A percentile compares a stretch with the other conserved stretches of the same genome.
Conservation (phyloP, 2,888 invertebrate genomes). For the Ennomos erosarius region DNA sequence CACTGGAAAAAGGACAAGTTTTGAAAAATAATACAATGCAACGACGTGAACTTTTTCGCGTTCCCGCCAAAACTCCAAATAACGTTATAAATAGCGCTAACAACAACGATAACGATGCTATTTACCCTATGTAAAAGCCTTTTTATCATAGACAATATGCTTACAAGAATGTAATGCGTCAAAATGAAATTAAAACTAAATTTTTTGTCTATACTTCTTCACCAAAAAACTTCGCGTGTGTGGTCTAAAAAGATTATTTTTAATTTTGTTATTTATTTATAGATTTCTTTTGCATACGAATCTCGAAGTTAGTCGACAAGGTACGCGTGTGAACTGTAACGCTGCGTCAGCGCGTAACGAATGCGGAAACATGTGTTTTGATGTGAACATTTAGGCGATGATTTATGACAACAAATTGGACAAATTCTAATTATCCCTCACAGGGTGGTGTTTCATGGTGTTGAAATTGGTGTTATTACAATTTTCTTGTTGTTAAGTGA, state of each 20-base stretch:
- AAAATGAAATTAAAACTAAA: constrained; percentile 34
- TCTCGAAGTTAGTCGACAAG: constrained; percentile 64
- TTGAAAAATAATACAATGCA: no score
- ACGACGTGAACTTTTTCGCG: no score
- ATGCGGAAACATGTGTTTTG: constrained; percentile 81
- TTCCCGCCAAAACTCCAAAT: constrained; percentile 43
- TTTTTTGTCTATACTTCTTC: constrained; percentile 70
- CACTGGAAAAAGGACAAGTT: no score
- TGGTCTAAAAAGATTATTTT: constrained; percentile 74
- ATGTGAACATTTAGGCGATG: constrained; percentile 76
- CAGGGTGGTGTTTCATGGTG: constrained; percentile 43
- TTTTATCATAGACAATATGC: constrained; percentile 49
- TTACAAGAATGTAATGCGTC: constrained; percentile 65
- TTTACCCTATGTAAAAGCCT: constrained; percentile 21
- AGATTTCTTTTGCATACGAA: constrained; percentile 67
- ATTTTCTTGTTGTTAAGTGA: constrained; percentile 32
- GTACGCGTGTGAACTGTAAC: constrained; percentile 60
- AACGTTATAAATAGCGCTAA: constrained; percentile 11
- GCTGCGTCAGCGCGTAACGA: constrained; percentile 59
- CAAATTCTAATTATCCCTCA: constrained; percentile 63
- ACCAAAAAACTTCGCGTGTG: constrained; percentile 79
- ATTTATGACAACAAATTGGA: constrained; percentile 80
- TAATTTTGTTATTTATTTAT: constrained; percentile 72
- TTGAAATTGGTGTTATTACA: constrained; percentile 26
- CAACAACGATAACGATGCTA: constrained; percentile 1